These are phyloP conservation scores for Tricholaema leucomelas DNA, from an alignment of 2,113 vertebrate genomes.

Conservation along the genomic window DNA sequence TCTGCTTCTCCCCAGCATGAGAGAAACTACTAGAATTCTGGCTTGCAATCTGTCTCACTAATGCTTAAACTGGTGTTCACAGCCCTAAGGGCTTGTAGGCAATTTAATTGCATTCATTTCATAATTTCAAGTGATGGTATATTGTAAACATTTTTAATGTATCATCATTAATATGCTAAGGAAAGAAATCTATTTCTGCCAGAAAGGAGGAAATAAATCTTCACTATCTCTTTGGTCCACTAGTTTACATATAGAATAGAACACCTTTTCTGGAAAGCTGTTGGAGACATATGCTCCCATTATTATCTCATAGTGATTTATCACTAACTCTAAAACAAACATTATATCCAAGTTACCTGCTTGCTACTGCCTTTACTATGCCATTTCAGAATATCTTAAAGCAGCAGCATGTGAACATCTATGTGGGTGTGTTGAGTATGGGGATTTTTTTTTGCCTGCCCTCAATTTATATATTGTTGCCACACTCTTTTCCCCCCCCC, in stretches of 20 bases:
- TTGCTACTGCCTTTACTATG: constrained; percentile 32
- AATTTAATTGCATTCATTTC: constrained; percentile 70
- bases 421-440: neutral
- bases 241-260: constrained; percentile 65
- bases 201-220: constrained; percentile 75
- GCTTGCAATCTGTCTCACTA: constrained; percentile 64
- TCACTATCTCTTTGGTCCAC: constrained; percentile 75
- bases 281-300: constrained; percentile 72
- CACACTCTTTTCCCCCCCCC: too few species aligned
- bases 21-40: constrained; percentile 13
- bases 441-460: neutral
- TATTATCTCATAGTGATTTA: constrained; percentile 75
- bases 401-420: neutral
- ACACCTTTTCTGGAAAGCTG: constrained; percentile 72
- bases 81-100: constrained; percentile 50
- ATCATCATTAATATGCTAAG: constrained; percentile 75
- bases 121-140: constrained; percentile 70
- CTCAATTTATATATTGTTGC: neutral
- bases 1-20: constrained; percentile 22
- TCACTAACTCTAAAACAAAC: constrained; percentile 67
- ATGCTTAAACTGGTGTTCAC: constrained; percentile 54
- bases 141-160: constrained; percentile 76
- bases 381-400: constrained; percentile 55
- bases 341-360: constrained; percentile 56
- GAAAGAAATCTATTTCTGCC: constrained; percentile 73